These are phyloP conservation scores for Amblyornis subalaris DNA, from an alignment of 2,113 vertebrate genomes.

Conservation along the genomic window DNA sequence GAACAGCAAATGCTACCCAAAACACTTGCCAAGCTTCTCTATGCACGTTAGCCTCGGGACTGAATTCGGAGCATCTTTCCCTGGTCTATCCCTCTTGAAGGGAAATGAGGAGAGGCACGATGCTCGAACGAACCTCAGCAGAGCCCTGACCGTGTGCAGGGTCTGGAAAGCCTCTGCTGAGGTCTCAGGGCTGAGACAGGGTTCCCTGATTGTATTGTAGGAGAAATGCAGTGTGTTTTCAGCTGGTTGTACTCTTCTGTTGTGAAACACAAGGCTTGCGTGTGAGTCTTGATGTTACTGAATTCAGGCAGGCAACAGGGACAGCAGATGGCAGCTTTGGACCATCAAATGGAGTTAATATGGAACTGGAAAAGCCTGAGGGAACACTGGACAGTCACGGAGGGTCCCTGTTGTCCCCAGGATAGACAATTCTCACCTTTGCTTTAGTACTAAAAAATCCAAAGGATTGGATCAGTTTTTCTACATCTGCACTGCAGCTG, in stretches of 20 bases:
- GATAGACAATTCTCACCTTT: not conserved
- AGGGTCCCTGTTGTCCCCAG: not conserved
- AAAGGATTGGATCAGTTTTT: not conserved
- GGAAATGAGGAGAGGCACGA: rapidly evolving
- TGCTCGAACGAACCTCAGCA: rapidly evolving
- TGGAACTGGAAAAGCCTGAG: not conserved
- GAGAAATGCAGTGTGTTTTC: not conserved
- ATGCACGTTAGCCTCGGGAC: not conserved
- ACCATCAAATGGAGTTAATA: not conserved
- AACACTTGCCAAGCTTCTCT: not conserved
- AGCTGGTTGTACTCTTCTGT: not conserved
- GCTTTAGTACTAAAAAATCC: not conserved
- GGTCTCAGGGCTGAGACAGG: not conserved
- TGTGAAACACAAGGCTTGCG: not conserved
- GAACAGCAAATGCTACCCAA: not conserved
- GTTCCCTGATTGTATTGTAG: not conserved
- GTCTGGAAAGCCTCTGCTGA: not conserved
- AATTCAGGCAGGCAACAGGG: not conserved
- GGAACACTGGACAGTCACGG: not conserved
- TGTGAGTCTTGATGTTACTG: not conserved
- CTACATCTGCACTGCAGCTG: not conserved
- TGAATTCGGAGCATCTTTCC: not conserved
- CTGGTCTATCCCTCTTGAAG: not conserved
- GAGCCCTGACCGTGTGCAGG: not conserved
- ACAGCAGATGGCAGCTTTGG: conserved; percentile 37